Conservation (phyloP, 2,888 invertebrate genomes). For the Pterobdella sp. region DNA sequence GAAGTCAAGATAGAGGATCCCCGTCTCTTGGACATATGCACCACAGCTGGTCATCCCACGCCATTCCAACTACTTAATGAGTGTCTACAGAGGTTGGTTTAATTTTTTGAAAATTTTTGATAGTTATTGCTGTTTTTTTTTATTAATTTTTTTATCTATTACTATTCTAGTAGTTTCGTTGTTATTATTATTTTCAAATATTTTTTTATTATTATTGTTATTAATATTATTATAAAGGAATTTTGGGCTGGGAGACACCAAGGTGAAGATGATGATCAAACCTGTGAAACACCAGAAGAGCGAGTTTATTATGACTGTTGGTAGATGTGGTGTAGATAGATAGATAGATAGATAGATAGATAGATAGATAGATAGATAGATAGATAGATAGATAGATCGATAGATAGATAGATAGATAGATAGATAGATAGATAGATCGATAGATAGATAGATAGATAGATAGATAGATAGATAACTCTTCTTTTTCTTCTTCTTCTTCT, state of each 20-base stretch:
- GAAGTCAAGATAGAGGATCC: conserved; percentile 87
- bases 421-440: neutral
- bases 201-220: too few species aligned
- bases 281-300: conserved; percentile 70
- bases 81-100: conserved; percentile 71
- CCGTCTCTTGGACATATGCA: conserved; percentile 84
- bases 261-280: conserved; percentile 76
- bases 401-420: neutral
- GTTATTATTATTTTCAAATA: too few species aligned
- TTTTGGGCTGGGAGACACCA: conserved; percentile 79
- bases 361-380: neutral
- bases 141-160: too few species aligned
- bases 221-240: too few species aligned
- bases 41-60: conserved; percentile 88
- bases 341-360: too few species aligned
- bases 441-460: neutral
- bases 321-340: neutral
- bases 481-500: neutral
- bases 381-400: neutral
- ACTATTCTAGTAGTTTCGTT: too few species aligned
- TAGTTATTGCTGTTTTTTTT: too few species aligned
- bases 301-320: conserved; percentile 74
- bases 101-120: too few species aligned
- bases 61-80: conserved; percentile 87
- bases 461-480: neutral